Evolutionary conservation across 2,797 vertebrate species (phyloP), one percentile per base, ranked within the genome.

Genomic region (Lepidocolaptes lacrymiger): DNA sequence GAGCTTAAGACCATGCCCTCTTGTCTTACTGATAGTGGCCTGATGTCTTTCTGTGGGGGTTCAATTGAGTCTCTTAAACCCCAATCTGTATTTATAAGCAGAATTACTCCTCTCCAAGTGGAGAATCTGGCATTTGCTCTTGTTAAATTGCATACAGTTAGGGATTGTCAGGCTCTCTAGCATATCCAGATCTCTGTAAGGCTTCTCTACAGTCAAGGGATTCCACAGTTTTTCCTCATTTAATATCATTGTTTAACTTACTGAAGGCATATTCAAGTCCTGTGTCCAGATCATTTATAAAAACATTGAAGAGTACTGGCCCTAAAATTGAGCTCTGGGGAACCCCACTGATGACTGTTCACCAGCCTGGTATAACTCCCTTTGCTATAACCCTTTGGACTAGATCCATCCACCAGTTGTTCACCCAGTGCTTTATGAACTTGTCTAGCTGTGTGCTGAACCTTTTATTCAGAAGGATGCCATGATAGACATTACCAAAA

Each of bases 31-130:
- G 46, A 48, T 48, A 48, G 46, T 24, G 24, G 46, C 23, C 46
- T 48, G 22, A 24, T 62, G 0, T 46, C 20, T 32, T 67, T 79
- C 30, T 4, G 0, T 4, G 2, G 8, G 2, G 4, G 32, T 32
- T 20, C 15, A 56, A 4, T 72, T 7, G 19, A 68, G 14, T 15
- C 9, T 67, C 6, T 67, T 14, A 10, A 14, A 4, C 6, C 10
- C 6, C 7, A 41, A 0, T 22, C 14, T 41, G 6, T 34, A 37
- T 12, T 5, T 37, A 41, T 27, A 77, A 68, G 8, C 0, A n/a
- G 24, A 51, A 51, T 37, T 69, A 13, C 4, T 3, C 3, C 6
- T 5, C 27, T 41, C 20, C 36, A 59, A 4, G 5, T 64, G 12
- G 20, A 46, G 6, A 37, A 59, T 39, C 6, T 14, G 2, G 10